Conservation (phyloP, 2,888 invertebrate species). For the Listrodromus nycthemerus region DNA sequence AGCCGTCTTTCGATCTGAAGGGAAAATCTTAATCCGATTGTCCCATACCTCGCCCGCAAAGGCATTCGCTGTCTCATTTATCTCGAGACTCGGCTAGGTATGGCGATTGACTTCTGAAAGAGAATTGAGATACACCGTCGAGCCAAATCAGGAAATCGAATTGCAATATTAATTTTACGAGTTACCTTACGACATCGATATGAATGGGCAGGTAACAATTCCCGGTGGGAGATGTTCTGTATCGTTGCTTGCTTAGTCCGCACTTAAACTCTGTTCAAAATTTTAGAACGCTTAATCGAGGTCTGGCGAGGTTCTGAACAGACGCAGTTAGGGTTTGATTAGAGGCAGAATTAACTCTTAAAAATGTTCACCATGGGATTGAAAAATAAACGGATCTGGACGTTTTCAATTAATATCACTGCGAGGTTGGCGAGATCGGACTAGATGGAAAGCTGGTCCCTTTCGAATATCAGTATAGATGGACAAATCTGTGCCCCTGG, state of each 20-base stretch:
- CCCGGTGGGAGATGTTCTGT: not conserved
- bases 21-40: slow-evolving; percentile 43
- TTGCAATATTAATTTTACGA: slow-evolving; percentile 5
- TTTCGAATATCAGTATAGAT: not conserved
- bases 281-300: no score
- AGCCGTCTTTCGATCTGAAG: slow-evolving; percentile 3
- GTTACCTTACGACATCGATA: not conserved
- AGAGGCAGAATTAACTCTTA: no score
- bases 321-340: no score
- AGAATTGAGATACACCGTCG: not conserved
- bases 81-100: slow-evolving; percentile 19
- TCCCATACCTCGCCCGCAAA: slow-evolving; percentile 10
- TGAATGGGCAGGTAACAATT: not conserved
- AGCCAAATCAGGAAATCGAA: not conserved
- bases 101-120: slow-evolving; percentile 28
- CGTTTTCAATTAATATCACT: not conserved
- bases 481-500: not conserved
- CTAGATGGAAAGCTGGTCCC: not conserved
- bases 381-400: not conserved
- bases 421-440: not conserved
- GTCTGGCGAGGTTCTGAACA: no score
- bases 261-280: not conserved
- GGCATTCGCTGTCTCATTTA: slow-evolving; percentile 27
- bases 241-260: not conserved
- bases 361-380: no score